A percentile compares a stretch with the other conserved stretches of the same genome.
Evolutionary conservation across 2,888 invertebrate genomes (phyloP).

Genomic region (Fissipunctia ypsillon): DNA sequence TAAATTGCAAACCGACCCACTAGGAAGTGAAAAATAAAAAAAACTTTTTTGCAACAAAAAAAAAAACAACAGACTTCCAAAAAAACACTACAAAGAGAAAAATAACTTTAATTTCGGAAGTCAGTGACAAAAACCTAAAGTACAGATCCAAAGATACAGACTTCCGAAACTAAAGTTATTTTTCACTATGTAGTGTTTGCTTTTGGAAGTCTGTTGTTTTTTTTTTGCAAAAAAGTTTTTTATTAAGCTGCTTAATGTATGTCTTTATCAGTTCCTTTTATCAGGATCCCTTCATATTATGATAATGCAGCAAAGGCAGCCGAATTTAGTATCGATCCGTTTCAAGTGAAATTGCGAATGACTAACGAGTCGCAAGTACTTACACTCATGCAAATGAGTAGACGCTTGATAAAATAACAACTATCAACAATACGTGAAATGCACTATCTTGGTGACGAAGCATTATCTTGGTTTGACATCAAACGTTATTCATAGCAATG

Average conservation of each 20-base stretch:
- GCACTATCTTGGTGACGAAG: constrained; percentile 24
- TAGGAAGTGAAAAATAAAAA: too few species aligned
- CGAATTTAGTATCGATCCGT: background rate
- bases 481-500: constrained; percentile 18
- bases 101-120: too few species aligned
- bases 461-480: constrained; percentile 25
- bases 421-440: constrained; percentile 31
- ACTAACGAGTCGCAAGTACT: constrained; percentile 29
- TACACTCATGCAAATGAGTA: constrained; percentile 12
- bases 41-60: too few species aligned
- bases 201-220: too few species aligned
- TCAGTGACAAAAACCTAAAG: too few species aligned
- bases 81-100: too few species aligned
- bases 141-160: too few species aligned
- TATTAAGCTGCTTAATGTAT: background rate
- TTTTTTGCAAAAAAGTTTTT: too few species aligned
- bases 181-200: too few species aligned
- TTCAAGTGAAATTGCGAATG: constrained; percentile 29
- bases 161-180: too few species aligned
- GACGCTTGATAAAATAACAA: constrained; percentile 32
- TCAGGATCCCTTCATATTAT: background rate
- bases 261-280: constrained; percentile 19
- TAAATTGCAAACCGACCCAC: too few species aligned
- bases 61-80: too few species aligned
- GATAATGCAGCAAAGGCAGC: constrained; percentile 25